These are phyloP conservation scores for Osmerus eperlanus DNA, from an alignment of 2,113 vertebrate genomes.

Conservation along the genomic window DNA sequence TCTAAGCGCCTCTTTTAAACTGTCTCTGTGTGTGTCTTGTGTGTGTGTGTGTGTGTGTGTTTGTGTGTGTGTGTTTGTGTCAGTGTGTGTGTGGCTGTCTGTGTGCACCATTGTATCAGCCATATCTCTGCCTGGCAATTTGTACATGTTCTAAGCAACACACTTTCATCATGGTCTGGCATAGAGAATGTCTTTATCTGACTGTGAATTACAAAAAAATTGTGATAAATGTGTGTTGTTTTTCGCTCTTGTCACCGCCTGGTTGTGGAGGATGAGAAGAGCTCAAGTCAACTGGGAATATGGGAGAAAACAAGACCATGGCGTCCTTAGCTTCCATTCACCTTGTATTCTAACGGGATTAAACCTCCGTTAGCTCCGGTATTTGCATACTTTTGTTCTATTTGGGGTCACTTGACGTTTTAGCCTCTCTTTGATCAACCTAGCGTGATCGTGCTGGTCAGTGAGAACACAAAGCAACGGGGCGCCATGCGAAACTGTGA, in stretches of 20 bases:
- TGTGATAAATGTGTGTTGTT: no score
- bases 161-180: no score
- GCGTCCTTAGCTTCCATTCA: slow-evolving; percentile 71
- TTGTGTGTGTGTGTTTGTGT: slow-evolving; percentile 41
- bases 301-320: slow-evolving; percentile 54
- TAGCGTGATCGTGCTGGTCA: slow-evolving; percentile 77
- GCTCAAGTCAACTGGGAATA: no score
- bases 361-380: slow-evolving; percentile 83
- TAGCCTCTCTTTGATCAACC: slow-evolving; percentile 83
- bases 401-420: slow-evolving; percentile 82
- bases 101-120: slow-evolving; percentile 30
- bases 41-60: slow-evolving; percentile 41
- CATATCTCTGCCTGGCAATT: no score
- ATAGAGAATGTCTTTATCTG: no score
- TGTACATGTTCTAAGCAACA: no score
- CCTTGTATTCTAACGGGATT: slow-evolving; percentile 87
- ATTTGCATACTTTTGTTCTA: slow-evolving; percentile 84
- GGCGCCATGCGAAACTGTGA: slow-evolving; percentile 78
- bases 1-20: slow-evolving; percentile 71
- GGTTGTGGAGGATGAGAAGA: no score
- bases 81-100: slow-evolving; percentile 24
- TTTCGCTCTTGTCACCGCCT: no score
- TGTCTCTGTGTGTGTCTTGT: slow-evolving; percentile 36
- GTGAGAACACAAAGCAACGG: slow-evolving; percentile 56
- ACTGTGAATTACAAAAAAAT: no score